These are phyloP conservation scores for Peromyscus californicus DNA, from an alignment of 2,113 vertebrate species.

Conservation along the genomic window DNA sequence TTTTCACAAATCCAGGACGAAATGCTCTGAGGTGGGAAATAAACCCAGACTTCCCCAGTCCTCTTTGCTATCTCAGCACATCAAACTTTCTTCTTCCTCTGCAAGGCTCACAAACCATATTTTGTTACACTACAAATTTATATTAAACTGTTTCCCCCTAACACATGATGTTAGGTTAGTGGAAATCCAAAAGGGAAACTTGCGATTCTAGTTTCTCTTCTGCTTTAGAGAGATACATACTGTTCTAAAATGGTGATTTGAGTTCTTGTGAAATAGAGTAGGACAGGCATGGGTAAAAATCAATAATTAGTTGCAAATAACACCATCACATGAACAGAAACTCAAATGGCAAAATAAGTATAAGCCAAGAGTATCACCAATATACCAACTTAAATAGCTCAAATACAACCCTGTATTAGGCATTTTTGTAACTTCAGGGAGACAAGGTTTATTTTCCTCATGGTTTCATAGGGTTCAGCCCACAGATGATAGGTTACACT, in stretches of 20 bases:
- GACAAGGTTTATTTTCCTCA: background rate
- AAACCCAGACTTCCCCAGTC: conserved; percentile 57
- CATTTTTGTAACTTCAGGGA: background rate
- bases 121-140: conserved; percentile 72
- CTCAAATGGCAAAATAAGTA: background rate
- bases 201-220: conserved; percentile 52
- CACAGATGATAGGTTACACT: background rate
- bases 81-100: conserved; percentile 51
- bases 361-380: background rate
- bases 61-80: conserved; percentile 65
- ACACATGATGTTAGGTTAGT: conserved; percentile 23
- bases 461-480: background rate
- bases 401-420: background rate
- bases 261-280: conserved; percentile 22
- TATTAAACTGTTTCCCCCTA: conserved; percentile 54
- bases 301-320: conserved; percentile 6
- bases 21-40: conserved; percentile 66
- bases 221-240: conserved; percentile 15
- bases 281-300: background rate
- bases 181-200: conserved; percentile 63
- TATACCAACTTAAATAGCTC: background rate
- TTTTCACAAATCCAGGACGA: conserved; percentile 80
- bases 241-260: background rate
- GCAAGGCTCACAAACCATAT: conserved; percentile 57
- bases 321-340: background rate